Percentiles rank a stretch among this genome's conserved stretches.
These are phyloP conservation scores for Amphiprion clarkii DNA, from an alignment of 2,797 vertebrate species.

Conservation along the genomic window DNA sequence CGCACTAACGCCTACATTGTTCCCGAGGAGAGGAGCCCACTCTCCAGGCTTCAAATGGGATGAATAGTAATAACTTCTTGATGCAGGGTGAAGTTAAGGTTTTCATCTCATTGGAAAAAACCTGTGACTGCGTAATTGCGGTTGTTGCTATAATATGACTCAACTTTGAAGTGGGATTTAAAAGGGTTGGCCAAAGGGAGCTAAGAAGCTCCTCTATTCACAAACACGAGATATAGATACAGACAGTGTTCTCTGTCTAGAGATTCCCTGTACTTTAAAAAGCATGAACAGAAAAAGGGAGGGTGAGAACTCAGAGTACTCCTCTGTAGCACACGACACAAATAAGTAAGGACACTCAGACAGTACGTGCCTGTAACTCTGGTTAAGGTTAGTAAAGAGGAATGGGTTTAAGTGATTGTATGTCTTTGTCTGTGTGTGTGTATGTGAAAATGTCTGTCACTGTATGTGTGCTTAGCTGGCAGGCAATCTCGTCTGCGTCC, in stretches of 20 bases:
- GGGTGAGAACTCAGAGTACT: conserved; percentile 29
- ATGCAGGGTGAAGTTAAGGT: conserved; percentile 59
- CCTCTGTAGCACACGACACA: conserved; percentile 29
- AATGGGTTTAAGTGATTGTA: conserved; percentile 43
- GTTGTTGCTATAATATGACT: conserved; percentile 58
- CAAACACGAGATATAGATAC: conserved; percentile 58
- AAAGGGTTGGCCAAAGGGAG: conserved; percentile 54
- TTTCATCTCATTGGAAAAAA: conserved; percentile 40
- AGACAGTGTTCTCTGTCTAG: conserved; percentile 38
- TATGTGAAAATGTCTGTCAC: conserved; percentile 23
- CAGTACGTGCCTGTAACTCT: conserved; percentile 51
- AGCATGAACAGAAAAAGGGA: conserved; percentile 16
- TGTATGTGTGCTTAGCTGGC: conserved; percentile 48
- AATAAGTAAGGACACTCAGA: conserved; percentile 59
- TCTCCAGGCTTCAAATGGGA: conserved; percentile 29
- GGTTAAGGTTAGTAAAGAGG: conserved; percentile 50
- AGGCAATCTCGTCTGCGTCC: conserved; percentile 61
- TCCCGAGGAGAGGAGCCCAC: conserved; percentile 14
- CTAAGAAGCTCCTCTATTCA: conserved; percentile 36
- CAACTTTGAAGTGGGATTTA: conserved; percentile 70
- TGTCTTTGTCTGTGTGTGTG: conserved; percentile 37
- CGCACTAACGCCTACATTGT: conserved; percentile 43
- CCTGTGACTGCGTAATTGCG: conserved; percentile 57
- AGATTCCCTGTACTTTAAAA: conserved; percentile 51
- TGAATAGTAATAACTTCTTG: conserved; percentile 45